These are phyloP conservation scores for Pedetes capensis DNA, from an alignment of 2,113 vertebrate species.

Conservation along the genomic window DNA sequence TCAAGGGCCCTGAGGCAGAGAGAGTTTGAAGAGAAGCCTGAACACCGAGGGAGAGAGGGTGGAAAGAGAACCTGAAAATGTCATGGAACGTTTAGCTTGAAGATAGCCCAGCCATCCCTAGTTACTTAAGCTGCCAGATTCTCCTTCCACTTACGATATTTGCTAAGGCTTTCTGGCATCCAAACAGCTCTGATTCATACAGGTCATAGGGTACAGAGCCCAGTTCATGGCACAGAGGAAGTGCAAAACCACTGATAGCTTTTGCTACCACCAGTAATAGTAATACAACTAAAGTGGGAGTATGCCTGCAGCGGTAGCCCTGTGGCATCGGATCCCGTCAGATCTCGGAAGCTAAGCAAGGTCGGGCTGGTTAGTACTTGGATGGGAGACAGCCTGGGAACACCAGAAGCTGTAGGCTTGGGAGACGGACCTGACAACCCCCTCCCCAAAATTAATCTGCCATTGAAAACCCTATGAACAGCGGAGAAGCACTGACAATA, in stretches of 20 bases:
- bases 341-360: too few relatives aligned
- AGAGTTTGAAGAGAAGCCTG: neutral
- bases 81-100: neutral
- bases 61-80: neutral
- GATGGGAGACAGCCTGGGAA: too few relatives aligned
- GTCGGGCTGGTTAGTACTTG: too few relatives aligned
- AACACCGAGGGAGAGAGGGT: neutral
- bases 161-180: too few relatives aligned
- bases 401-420: too few relatives aligned
- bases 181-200: neutral
- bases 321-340: too few relatives aligned
- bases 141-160: neutral
- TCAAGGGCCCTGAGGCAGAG: neutral
- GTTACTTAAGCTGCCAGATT: neutral
- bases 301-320: too few relatives aligned
- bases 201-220: neutral
- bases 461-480: too few relatives aligned
- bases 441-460: too few relatives aligned
- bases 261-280: neutral
- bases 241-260: neutral
- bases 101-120: neutral
- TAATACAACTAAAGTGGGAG: too few relatives aligned
- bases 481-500: too few relatives aligned
- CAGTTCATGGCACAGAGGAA: neutral
- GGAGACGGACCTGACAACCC: too few relatives aligned